phyloP scores from a whole-genome alignment of 2,113 vertebrate genomes.

The Phaethon lepturus region DNA sequence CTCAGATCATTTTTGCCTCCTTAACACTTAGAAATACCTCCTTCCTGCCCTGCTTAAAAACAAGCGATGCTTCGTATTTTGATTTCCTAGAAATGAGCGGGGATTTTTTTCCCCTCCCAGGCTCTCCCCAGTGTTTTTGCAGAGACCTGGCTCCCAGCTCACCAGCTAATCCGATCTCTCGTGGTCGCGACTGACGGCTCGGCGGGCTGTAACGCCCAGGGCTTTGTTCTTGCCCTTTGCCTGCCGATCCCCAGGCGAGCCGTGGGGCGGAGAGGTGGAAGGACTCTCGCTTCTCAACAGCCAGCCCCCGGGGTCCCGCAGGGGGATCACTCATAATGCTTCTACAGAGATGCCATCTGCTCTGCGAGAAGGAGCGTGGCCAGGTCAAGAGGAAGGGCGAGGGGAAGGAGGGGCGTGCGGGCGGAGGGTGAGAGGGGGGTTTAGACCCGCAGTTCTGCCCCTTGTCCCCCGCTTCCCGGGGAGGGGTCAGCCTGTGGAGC shows the following conservation, averaged over 20 bases:
- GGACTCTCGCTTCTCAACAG: background rate
- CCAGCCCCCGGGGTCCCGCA: rapidly evolving
- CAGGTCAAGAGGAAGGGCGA: background rate
- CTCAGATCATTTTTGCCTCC: conserved; percentile 7
- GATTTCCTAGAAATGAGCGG: background rate
- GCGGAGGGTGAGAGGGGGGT: background rate
- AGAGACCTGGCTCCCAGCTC: background rate
- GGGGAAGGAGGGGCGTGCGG: background rate
- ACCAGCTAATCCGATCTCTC: background rate
- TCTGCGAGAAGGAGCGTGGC: rapidly evolving
- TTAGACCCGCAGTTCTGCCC: background rate
- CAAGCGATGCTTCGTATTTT: background rate
- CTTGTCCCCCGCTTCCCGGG: background rate
- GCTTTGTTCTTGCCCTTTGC: background rate
- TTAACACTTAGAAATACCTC: background rate
- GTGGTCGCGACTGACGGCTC: background rate
- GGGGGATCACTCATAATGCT: background rate
- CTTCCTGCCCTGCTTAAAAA: background rate
- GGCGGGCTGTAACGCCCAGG: background rate
- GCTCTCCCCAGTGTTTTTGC: background rate
- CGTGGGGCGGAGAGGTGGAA: background rate
- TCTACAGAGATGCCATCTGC: background rate
- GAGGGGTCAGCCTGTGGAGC: background rate
- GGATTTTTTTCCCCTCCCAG: background rate
- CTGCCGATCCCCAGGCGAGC: background rate